A percentile compares a stretch with the other conserved stretches of the same genome.
phyloP scores from a whole-genome alignment of 2,113 vertebrate species.

The Chloroceryle aenea region DNA sequence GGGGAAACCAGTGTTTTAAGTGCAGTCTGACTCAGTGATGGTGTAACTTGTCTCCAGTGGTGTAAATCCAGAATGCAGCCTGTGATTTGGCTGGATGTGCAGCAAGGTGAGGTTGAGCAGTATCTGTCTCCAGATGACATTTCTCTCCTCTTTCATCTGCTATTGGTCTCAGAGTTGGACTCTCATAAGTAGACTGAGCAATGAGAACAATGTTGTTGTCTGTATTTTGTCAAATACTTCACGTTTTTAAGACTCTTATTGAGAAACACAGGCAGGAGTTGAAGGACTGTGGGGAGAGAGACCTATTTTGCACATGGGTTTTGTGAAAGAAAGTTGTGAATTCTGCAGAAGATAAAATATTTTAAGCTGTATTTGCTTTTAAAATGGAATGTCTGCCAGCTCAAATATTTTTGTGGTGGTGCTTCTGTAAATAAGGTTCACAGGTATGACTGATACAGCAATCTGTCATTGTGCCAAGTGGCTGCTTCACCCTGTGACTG shows the following conservation, averaged over 20 bases:
- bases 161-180: background rate
- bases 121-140: background rate
- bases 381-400: background rate
- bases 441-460: constrained; percentile 28
- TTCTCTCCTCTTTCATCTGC: background rate
- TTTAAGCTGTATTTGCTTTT: constrained; percentile 22
- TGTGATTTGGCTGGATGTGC: background rate
- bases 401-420: constrained; percentile 33
- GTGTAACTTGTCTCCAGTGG: background rate
- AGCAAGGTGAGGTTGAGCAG: background rate
- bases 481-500: background rate
- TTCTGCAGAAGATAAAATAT: background rate
- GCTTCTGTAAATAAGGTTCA: constrained; percentile 24
- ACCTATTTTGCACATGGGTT: background rate
- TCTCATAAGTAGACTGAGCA: background rate
- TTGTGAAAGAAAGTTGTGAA: background rate
- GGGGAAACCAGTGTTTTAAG: background rate
- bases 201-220: background rate
- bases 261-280: background rate
- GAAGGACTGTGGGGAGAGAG: background rate
- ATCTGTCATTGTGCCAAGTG: background rate
- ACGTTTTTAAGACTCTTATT: background rate
- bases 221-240: background rate
- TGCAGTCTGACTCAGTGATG: background rate
- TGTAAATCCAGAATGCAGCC: background rate